phyloP scores from a whole-genome alignment of 2,888 invertebrate species.

The Stenolophus ochropezus region DNA sequence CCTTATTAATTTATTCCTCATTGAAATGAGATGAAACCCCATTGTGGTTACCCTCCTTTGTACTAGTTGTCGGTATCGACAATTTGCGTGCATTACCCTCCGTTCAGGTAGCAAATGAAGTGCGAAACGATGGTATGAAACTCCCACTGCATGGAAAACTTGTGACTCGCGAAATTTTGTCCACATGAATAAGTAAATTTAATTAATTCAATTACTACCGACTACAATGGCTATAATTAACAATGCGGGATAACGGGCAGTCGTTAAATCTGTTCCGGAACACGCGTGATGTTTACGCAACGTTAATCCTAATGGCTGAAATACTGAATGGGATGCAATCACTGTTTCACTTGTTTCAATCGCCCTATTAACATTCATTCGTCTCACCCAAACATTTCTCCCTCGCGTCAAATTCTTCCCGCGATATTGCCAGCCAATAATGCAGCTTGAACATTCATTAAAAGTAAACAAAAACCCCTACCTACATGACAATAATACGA shows the following conservation, averaged over 20 bases:
- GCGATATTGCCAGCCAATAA: background rate
- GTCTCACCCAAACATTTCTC: background rate
- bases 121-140: background rate
- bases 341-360: constrained; percentile 34
- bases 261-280: constrained; percentile 57
- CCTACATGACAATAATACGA: too few species aligned
- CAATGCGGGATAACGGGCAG: constrained; percentile 48
- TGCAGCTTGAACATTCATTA: too few species aligned
- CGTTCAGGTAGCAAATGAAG: background rate
- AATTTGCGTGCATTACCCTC: background rate
- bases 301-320: constrained; percentile 48
- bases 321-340: constrained; percentile 28
- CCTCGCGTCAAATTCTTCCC: background rate
- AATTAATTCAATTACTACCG: constrained; percentile 54
- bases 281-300: constrained; percentile 48
- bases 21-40: background rate
- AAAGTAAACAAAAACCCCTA: too few species aligned
- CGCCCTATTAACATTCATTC: constrained; percentile 22
- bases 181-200: constrained; percentile 54
- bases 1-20: too few species aligned
- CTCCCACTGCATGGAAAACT: background rate
- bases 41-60: background rate
- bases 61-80: background rate
- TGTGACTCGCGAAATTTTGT: constrained; percentile 24
- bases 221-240: constrained; percentile 53